Base-by-base conservation (phyloP, 2,797 vertebrate genomes). In the Phataginus tricuspis region DNA sequence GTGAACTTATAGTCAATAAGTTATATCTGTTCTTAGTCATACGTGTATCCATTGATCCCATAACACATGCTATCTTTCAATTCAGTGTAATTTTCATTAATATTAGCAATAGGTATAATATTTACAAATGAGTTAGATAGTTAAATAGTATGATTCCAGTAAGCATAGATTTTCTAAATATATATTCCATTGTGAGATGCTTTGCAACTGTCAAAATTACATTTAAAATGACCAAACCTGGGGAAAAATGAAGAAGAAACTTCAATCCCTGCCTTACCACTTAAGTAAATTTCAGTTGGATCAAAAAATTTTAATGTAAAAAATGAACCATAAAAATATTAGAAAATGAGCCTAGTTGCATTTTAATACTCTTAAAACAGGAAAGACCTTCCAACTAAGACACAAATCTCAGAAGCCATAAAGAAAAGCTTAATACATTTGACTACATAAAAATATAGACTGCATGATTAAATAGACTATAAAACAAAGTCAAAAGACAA, bases 161-260 rank as follows among this genome's bases (percentile, higher is more conserved):
- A 66, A 93, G 42, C 4, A 53, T 39, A 85, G 37, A 34, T 86
- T 84, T 93, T 86, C 75, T 91, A 85, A 75, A 97, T 72, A 45
- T 75, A 61, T 13, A n/a, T 55, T 80, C 14, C 27, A 59, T 68
- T 86, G 16, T 84, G 29, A 95, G 92, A 92, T 87, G 66, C 45
- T 74, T 92, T 87, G 53, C 18, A 80, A 42, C 42, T 90, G 80
- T n/a, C 27, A 86, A 23, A 57, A 49, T 79, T 95, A 53, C 7
- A 82, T 96, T 92, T 94, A 57, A 78, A 93, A 74, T 86, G n/a
- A 87, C 39, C 27, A 25, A 93, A 75, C 25, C 31, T 80, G 29
- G 12, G 31, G 25, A 31, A 37, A 69, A 53, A 55, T 55, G 7
- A 95, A 77, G 11, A 85, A 49, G 25, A 87, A 49, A 34, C 31